These are phyloP conservation scores for Sycophaga agraensis DNA, from an alignment of 1,140 invertebrate genomes.

Conservation along the genomic window DNA sequence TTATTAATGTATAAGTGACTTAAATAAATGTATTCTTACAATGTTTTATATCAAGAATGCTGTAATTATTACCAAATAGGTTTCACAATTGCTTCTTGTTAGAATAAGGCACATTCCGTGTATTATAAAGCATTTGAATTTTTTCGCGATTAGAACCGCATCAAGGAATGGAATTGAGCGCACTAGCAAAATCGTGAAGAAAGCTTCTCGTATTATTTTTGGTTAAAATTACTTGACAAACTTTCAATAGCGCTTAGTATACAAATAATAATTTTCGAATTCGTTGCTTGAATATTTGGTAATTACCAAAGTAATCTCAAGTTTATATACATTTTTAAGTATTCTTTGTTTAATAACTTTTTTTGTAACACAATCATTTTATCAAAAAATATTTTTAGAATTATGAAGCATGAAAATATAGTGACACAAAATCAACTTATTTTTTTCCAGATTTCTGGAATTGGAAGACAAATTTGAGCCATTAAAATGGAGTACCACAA, in stretches of 20 bases:
- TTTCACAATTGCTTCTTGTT: slow-evolving; percentile 32
- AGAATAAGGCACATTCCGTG: slow-evolving; percentile 29
- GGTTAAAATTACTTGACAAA: slow-evolving; percentile 5
- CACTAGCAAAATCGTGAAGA: slow-evolving; percentile 15
- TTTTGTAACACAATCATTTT: slow-evolving; percentile 14
- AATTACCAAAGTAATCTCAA: slow-evolving; percentile 25
- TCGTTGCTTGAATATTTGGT: slow-evolving; percentile 29
- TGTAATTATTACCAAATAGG: slow-evolving; percentile 28
- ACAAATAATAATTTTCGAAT: slow-evolving; percentile 20
- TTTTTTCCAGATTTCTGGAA: slow-evolving; percentile 25
- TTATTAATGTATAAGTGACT: slow-evolving; percentile 31
- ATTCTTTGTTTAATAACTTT: background rate
- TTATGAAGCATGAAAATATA: slow-evolving; percentile 16
- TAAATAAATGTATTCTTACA: slow-evolving; percentile 31
- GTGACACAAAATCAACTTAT: slow-evolving; percentile 15
- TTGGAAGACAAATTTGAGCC: slow-evolving; percentile 35
- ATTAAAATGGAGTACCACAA: slow-evolving; percentile 11
- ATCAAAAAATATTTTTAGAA: slow-evolving; percentile 9
- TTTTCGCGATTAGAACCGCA: slow-evolving; percentile 18
- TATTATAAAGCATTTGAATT: slow-evolving; percentile 25
- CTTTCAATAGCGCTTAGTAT: slow-evolving; percentile 17
- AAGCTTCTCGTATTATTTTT: slow-evolving; percentile 7
- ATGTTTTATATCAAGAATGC: slow-evolving; percentile 24
- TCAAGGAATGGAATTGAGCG: slow-evolving; percentile 25
- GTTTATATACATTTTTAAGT: slow-evolving; percentile 22